A percentile compares a stretch with the other conserved stretches of the same genome.
Evolutionary conservation across 2,113 vertebrate genomes (phyloP).

Genomic region (Dicrurus megarhynchus): DNA sequence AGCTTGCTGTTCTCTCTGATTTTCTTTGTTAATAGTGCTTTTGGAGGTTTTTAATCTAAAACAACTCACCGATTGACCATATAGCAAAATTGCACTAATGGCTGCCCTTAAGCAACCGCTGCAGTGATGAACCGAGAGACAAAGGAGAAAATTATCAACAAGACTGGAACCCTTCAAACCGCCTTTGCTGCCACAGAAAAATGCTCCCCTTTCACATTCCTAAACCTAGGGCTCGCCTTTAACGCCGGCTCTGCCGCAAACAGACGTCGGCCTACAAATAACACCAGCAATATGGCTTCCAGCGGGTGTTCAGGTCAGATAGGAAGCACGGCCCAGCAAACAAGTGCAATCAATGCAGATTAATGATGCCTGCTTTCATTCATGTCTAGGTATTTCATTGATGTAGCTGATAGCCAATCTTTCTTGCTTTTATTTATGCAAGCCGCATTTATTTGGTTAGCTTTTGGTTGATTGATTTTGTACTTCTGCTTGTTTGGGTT

Average conservation of each 20-base stretch:
- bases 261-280: slow-evolving; percentile 26
- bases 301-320: slow-evolving; percentile 27
- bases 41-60: slow-evolving; percentile 1
- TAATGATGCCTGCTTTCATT: slow-evolving; percentile 62
- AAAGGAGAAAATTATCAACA: background rate
- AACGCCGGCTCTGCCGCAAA: background rate
- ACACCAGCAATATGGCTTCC: background rate
- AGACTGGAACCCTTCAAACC: background rate
- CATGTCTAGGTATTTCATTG: slow-evolving; percentile 60
- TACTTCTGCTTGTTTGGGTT: slow-evolving; percentile 66
- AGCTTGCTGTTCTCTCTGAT: background rate
- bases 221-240: background rate
- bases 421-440: slow-evolving; percentile 57
- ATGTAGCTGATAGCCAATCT: slow-evolving; percentile 51
- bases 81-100: background rate
- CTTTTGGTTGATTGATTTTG: slow-evolving; percentile 65
- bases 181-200: slow-evolving; percentile 33
- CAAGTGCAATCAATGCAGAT: slow-evolving; percentile 63
- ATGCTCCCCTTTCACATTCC: slow-evolving; percentile 44
- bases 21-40: background rate
- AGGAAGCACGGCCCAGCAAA: background rate
- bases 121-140: background rate
- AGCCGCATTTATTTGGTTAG: slow-evolving; percentile 60
- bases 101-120: background rate
- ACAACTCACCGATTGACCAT: background rate